Conservation (phyloP, 2,113 vertebrate genomes). For the Callospermophilus lateralis region DNA sequence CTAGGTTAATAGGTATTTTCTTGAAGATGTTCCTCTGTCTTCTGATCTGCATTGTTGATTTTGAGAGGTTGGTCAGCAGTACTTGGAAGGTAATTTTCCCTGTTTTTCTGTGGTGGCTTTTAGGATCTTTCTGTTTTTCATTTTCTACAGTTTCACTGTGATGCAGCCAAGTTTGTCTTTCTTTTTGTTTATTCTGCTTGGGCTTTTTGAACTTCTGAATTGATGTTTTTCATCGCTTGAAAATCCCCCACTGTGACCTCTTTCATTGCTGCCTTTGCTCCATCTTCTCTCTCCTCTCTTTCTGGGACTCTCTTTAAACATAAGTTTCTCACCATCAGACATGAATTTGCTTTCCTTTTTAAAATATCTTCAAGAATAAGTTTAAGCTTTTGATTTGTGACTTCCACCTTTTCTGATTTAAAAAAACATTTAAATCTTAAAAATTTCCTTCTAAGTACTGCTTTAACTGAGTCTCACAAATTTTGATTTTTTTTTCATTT, state of each 20-base stretch:
- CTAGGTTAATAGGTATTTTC: not conserved
- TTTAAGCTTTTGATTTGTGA: not conserved
- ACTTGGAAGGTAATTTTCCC: not conserved
- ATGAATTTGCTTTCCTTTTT: constrained; percentile 39
- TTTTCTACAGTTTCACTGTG: not conserved
- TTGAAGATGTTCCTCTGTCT: not conserved
- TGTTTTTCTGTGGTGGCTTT: not conserved
- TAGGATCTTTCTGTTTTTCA: not conserved
- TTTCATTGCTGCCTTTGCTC: not conserved
- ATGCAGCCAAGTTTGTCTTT: not conserved
- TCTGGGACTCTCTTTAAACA: not conserved
- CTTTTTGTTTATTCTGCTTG: not conserved
- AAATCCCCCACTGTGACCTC: not conserved
- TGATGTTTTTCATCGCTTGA: not conserved
- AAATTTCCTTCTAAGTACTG: not conserved
- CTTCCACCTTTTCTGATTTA: not conserved
- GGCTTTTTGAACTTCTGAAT: not conserved
- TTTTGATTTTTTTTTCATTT: not conserved
- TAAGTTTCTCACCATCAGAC: not conserved
- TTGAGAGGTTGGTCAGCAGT: not conserved
- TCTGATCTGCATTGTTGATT: not conserved
- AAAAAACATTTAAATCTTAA: not conserved
- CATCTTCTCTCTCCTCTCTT: not conserved
- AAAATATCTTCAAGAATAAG: not conserved
- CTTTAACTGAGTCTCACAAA: not conserved